phyloP scores from a whole-genome alignment of 2,113 vertebrate species.

The Tragelaphus buxtoni region DNA sequence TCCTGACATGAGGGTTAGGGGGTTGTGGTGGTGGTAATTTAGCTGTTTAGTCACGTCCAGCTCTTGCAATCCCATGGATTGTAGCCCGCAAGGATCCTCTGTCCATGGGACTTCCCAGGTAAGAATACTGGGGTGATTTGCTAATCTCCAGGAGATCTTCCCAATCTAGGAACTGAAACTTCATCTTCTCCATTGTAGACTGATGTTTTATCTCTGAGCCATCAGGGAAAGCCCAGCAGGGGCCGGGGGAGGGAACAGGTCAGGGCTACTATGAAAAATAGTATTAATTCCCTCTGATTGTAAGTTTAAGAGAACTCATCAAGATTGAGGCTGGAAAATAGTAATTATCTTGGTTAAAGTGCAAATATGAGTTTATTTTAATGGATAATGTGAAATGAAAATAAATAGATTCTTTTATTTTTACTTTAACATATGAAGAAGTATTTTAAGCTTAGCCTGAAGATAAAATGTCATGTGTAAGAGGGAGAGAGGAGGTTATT shows the following conservation, averaged over 20 bases:
- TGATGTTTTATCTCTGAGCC: background rate
- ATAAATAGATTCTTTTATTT: background rate
- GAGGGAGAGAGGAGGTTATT: background rate
- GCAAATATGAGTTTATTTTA: background rate
- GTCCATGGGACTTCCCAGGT: background rate
- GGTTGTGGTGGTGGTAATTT: background rate
- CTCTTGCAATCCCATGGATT: background rate
- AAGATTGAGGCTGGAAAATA: background rate
- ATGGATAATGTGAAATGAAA: background rate
- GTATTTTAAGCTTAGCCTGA: background rate
- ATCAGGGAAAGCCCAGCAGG: background rate
- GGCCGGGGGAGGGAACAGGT: background rate
- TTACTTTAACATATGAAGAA: background rate
- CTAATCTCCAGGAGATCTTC: background rate
- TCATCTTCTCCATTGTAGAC: background rate
- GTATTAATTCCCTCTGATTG: background rate
- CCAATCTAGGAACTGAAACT: background rate
- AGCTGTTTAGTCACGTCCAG: background rate
- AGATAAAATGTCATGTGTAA: background rate
- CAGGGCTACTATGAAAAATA: background rate
- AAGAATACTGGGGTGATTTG: background rate
- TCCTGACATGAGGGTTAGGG: accelerated
- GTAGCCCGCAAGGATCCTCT: background rate
- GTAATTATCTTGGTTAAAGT: background rate
- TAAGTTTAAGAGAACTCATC: background rate